These are phyloP conservation scores for Drosophila micromelanica DNA, from an alignment of 1,140 invertebrate species.

Conservation along the genomic window DNA sequence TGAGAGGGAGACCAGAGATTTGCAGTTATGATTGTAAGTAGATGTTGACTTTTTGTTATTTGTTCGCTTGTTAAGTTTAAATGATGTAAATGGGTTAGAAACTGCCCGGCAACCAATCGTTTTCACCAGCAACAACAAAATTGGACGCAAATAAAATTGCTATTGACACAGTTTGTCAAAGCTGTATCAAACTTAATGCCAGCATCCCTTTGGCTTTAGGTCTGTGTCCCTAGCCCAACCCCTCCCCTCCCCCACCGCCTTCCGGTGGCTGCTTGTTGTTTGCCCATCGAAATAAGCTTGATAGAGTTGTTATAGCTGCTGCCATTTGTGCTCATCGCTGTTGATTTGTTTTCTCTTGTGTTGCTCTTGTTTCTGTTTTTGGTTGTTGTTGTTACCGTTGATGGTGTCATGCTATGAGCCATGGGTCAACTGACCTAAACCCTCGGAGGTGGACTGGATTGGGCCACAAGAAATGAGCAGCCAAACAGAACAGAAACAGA, in stretches of 20 bases:
- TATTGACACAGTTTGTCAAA: conserved; percentile 84
- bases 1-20: not conserved
- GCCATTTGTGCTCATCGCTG: conserved; percentile 77
- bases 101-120: conserved; percentile 66
- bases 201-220: conserved; percentile 38
- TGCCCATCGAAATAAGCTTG: conserved; percentile 80
- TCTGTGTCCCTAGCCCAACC: conserved; percentile 35
- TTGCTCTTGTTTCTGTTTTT: conserved; percentile 15
- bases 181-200: conserved; percentile 36
- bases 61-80: conserved; percentile 82
- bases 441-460: conserved; percentile 16
- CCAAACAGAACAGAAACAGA: conserved; percentile 20
- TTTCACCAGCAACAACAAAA: conserved; percentile 63
- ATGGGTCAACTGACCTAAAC: conserved; percentile 32
- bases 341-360: conserved; percentile 74
- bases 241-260: not conserved
- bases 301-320: conserved; percentile 78
- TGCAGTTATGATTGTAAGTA: conserved; percentile 33
- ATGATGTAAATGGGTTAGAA: conserved; percentile 80
- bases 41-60: conserved; percentile 79
- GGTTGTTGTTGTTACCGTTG: not conserved
- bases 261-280: conserved; percentile 47
- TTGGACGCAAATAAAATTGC: conserved; percentile 84
- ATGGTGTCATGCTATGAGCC: conserved; percentile 28
- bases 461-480: conserved; percentile 21